Conservation (phyloP, 2,113 vertebrate species). For the Dunckerocampus dactyliophorus region DNA sequence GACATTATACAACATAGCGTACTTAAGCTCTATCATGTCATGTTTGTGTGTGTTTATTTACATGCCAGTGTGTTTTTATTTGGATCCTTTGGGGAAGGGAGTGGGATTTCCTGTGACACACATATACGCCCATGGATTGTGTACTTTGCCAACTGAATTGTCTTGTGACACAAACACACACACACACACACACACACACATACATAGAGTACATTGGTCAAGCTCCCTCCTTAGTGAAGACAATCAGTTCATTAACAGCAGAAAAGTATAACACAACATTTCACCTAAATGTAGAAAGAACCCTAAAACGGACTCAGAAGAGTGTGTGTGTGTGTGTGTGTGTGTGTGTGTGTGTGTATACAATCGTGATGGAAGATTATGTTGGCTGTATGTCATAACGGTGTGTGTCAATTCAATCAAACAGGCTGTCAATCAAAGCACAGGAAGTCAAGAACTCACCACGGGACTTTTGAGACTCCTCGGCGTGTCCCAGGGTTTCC, state of each 20-base stretch:
- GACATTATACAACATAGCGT: too few species aligned
- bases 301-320: not conserved
- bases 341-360: not conserved
- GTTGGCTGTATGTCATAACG: too few species aligned
- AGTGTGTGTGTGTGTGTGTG: not conserved
- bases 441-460: constrained; percentile 36
- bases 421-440: not conserved
- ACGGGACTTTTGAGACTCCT: constrained; percentile 6
- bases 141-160: constrained; percentile 42
- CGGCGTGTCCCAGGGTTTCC: constrained; percentile 4
- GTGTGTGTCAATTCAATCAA: not conserved
- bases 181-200: constrained; percentile 24
- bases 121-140: constrained; percentile 61
- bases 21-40: not conserved
- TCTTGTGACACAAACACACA: constrained; percentile 15
- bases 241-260: not conserved
- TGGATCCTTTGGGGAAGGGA: constrained; percentile 66
- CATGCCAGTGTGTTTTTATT: constrained; percentile 38
- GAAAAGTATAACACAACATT: not conserved
- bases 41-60: constrained; percentile 29
- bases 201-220: constrained; percentile 18
- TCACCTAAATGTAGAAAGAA: not conserved
- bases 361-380: too few species aligned
- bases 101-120: constrained; percentile 70
- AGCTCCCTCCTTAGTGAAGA: not conserved